Evolutionary conservation across 2,888 invertebrate species (phyloP).

Genomic region (Drosophila infuscata): DNA sequence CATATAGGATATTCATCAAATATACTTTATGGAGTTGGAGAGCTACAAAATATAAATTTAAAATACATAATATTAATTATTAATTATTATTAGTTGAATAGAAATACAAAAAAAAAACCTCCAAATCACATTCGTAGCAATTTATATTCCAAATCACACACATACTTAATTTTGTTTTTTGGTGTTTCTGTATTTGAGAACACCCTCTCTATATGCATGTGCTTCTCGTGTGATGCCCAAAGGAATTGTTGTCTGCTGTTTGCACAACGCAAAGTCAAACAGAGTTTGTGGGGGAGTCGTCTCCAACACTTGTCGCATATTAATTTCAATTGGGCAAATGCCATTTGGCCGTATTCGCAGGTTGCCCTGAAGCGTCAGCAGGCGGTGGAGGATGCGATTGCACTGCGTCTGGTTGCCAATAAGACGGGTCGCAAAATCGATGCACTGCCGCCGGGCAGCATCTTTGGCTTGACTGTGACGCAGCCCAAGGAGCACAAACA

Average conservation of each 20-base stretch:
- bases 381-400: constrained; percentile 98
- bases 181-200: constrained; percentile 23
- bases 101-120: background rate
- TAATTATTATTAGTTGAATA: too few species aligned
- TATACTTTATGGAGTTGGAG: background rate
- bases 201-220: background rate
- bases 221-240: constrained; percentile 43
- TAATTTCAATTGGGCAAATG: constrained; percentile 75
- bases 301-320: constrained; percentile 76
- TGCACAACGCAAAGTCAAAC: constrained; percentile 61
- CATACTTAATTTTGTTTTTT: background rate
- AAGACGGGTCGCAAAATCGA: constrained; percentile 90
- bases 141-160: background rate
- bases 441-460: constrained; percentile 94
- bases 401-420: constrained; percentile 94
- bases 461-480: constrained; percentile 94
- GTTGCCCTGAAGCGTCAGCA: constrained; percentile 98
- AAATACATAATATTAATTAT: too few species aligned
- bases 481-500: constrained; percentile 88
- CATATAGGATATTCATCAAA: too few species aligned
- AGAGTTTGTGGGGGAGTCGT: constrained; percentile 40
- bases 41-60: background rate
- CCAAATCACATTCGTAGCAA: background rate
- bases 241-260: constrained; percentile 56
- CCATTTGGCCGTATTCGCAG: constrained; percentile 84